phyloP scores from a whole-genome alignment of 2,888 invertebrate genomes.

The Drosophila bunnanda region DNA sequence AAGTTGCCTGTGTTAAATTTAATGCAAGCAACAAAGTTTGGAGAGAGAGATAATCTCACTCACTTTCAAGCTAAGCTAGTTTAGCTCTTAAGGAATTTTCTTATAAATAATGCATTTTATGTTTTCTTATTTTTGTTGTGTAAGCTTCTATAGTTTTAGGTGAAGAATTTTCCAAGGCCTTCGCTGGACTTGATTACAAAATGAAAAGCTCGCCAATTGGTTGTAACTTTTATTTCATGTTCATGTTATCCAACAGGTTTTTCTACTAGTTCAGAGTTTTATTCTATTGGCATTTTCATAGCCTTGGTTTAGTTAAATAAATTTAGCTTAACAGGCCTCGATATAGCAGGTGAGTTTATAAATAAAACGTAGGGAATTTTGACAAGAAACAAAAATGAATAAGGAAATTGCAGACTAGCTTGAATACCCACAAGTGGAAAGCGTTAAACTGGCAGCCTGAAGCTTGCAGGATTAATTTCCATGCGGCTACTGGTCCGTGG shows the following conservation, averaged over 20 bases:
- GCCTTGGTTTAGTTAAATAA: slow-evolving; percentile 9
- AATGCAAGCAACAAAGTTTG: neutral
- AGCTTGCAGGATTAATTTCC: slow-evolving; percentile 11
- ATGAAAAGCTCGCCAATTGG: neutral
- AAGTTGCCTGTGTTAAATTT: slow-evolving; percentile 10
- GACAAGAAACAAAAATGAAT: neutral
- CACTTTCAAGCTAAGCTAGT: neutral
- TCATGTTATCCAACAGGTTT: slow-evolving; percentile 3
- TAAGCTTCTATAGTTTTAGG: neutral
- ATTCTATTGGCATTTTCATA: slow-evolving; percentile 11
- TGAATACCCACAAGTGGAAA: neutral
- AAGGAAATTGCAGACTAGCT: neutral
- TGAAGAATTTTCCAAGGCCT: slow-evolving; percentile 1
- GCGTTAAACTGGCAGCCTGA: slow-evolving; percentile 2
- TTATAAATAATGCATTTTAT: neutral
- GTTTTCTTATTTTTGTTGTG: neutral
- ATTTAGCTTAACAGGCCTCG: too few relatives aligned
- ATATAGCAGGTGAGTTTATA: neutral
- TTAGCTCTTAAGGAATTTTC: neutral
- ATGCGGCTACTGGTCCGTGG: slow-evolving; percentile 6
- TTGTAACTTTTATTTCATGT: slow-evolving; percentile 2
- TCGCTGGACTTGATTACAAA: neutral
- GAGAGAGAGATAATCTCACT: neutral
- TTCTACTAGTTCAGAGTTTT: neutral
- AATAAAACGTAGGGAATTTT: neutral